Base-by-base conservation (phyloP, 1,140 invertebrate species). In the Odontomachus brunneus region DNA sequence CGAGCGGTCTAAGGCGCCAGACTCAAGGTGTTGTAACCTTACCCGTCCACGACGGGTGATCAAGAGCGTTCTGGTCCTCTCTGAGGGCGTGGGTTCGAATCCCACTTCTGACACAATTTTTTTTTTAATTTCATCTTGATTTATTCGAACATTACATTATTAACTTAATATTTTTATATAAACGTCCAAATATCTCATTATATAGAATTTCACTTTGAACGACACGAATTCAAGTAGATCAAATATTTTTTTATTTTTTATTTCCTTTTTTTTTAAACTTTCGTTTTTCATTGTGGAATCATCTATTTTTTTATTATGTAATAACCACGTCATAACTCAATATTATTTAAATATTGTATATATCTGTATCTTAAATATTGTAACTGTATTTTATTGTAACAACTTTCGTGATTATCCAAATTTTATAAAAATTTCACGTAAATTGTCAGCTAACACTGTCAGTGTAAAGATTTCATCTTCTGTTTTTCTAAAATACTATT, bases 11-110 rank as follows among this genome's bases (percentile, higher is more conserved):
- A 44, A 44, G 38, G 38, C 38, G 38, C 38, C 38, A 44, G 94
- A 96, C 95, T 96, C 95, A 96, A 96, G 95, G 94, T 92, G 9
- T 85, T n/a, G 87, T 5, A 59, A 86, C 88, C 93, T 94, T 94
- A 94, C 90, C 92, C 91, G 89, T 84, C 49, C 51, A 33, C 11
- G 26, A 88, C 87, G 90, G 95, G 95, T 95, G 91, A 3, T 19
- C 15, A 63, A 83, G 89, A 88, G 90, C 73, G 92, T 96, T 97
- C 96, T 96, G 96, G 96, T 97, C 96, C 96, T 96, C 96, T 96
- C 95, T 96, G 96, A 96, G 96, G 96, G 96, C 96, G 96, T 97
- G 96, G 96, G 96, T 97, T 97, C 96, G 96, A 97, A 97, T 96
- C 96, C 96, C 96, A 97, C 96, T 97, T 96, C 96, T 97, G 96